Percentiles rank a stretch among this genome's conserved stretches.
These are phyloP conservation scores for Pissodes strobi DNA, from an alignment of 1,140 invertebrate genomes.

Conservation along the genomic window DNA sequence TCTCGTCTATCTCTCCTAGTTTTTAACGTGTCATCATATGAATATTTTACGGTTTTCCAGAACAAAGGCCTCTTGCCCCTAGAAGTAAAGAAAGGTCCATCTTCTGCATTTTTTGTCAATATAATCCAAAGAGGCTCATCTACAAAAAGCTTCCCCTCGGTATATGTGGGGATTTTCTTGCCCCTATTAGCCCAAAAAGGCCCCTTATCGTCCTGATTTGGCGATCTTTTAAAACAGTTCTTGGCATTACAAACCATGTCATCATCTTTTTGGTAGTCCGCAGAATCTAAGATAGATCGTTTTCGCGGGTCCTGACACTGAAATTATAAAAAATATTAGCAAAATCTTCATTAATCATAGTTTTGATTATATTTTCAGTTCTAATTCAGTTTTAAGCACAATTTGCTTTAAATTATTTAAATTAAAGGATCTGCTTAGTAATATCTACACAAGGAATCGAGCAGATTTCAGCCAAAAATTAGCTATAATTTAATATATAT, in stretches of 20 bases:
- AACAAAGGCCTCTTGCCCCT: slow-evolving; percentile 42
- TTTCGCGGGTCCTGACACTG: slow-evolving; percentile 44
- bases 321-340: slow-evolving; percentile 23
- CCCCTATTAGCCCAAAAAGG: slow-evolving; percentile 54
- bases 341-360: too few relatives aligned
- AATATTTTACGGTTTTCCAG: not conserved
- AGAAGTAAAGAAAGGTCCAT: slow-evolving; percentile 44
- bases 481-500: too few relatives aligned
- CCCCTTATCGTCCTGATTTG: slow-evolving; percentile 38
- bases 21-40: not conserved
- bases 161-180: slow-evolving; percentile 45
- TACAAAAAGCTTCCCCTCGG: slow-evolving; percentile 36
- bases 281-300: slow-evolving; percentile 3
- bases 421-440: too few relatives aligned
- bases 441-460: too few relatives aligned
- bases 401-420: too few relatives aligned
- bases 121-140: slow-evolving; percentile 49
- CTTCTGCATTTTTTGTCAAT: slow-evolving; percentile 25
- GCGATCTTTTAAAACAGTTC: slow-evolving; percentile 39
- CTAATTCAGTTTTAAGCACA: too few relatives aligned
- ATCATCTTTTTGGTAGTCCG: slow-evolving; percentile 23
- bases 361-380: too few relatives aligned
- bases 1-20: slow-evolving; percentile 30
- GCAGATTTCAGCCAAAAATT: too few relatives aligned
- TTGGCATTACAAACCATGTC: slow-evolving; percentile 25